phyloP scores from a whole-genome alignment of 1,140 invertebrate genomes.

The Druon quercuslanigerum region DNA sequence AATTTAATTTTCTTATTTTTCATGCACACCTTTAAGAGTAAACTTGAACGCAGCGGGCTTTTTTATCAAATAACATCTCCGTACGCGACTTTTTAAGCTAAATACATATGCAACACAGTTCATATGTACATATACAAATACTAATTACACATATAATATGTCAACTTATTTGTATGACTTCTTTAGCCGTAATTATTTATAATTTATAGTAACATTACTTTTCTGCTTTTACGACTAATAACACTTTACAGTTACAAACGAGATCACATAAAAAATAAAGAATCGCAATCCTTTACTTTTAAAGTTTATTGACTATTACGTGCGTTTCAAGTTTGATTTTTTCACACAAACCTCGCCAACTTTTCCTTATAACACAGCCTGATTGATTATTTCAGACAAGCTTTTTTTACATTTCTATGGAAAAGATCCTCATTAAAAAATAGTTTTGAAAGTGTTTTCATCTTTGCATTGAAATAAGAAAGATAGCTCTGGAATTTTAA shows the following conservation, averaged over 20 bases:
- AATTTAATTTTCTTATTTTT: not conserved
- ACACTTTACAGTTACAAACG: slow-evolving; percentile 50
- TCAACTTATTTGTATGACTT: slow-evolving; percentile 30
- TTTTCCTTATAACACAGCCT: not conserved
- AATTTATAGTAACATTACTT: slow-evolving; percentile 33
- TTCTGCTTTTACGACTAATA: slow-evolving; percentile 45
- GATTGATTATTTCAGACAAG: slow-evolving; percentile 15
- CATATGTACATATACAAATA: slow-evolving; percentile 37
- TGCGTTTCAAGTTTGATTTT: slow-evolving; percentile 29
- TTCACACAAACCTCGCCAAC: not conserved
- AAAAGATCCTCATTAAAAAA: not conserved
- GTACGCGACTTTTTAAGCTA: not conserved
- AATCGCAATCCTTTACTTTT: slow-evolving; percentile 43
- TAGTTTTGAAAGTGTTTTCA: not conserved
- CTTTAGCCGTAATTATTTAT: slow-evolving; percentile 23
- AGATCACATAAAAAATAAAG: slow-evolving; percentile 59
- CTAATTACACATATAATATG: slow-evolving; percentile 41
- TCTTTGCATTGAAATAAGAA: not conserved
- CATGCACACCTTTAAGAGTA: slow-evolving; percentile 19
- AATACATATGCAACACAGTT: slow-evolving; percentile 20
- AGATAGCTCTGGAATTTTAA: slow-evolving; percentile 37
- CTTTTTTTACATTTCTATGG: slow-evolving; percentile 14
- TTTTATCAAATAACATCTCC: slow-evolving; percentile 32
- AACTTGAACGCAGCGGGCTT: slow-evolving; percentile 37
- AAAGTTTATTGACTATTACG: slow-evolving; percentile 47